Conservation (phyloP, 2,888 invertebrate species). For the Habroteleia sp. region DNA sequence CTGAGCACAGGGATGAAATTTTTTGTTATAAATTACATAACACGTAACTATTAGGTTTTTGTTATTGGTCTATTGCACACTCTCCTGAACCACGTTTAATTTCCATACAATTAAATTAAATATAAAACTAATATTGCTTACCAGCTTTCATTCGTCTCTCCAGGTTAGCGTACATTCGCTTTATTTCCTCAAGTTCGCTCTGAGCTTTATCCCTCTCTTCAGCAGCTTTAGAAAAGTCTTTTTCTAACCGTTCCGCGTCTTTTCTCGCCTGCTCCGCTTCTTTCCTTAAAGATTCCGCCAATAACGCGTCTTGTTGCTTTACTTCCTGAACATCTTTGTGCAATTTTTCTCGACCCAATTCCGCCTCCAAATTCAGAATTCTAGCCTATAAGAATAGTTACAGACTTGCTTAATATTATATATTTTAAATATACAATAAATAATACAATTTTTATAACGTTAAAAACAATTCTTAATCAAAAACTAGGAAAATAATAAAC, state of each 20-base stretch:
- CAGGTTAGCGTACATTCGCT: slow-evolving; percentile 88
- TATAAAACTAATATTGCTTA: too few relatives aligned
- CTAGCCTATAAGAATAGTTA: slow-evolving; percentile 85
- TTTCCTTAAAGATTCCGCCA: slow-evolving; percentile 86
- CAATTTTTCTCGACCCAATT: slow-evolving; percentile 87
- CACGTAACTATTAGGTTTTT: too few relatives aligned
- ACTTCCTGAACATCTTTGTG: slow-evolving; percentile 73
- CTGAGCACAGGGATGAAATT: too few relatives aligned
- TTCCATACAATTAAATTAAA: too few relatives aligned
- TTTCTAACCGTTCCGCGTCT: slow-evolving; percentile 90
- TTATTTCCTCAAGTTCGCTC: slow-evolving; percentile 90
- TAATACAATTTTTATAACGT: too few relatives aligned
- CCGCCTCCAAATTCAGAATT: slow-evolving; percentile 90
- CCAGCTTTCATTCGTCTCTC: slow-evolving; percentile 84
- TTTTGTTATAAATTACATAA: too few relatives aligned
- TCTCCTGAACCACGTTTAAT: too few relatives aligned
- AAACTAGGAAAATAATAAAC: too few relatives aligned
- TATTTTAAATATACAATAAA: too few relatives aligned
- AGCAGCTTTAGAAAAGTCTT: slow-evolving; percentile 88
- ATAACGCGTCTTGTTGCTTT: slow-evolving; percentile 83
- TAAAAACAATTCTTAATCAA: too few relatives aligned
- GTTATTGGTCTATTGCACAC: too few relatives aligned
- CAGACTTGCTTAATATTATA: too few relatives aligned
- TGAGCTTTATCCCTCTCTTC: slow-evolving; percentile 89
- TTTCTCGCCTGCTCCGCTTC: slow-evolving; percentile 90